Percentiles rank a stretch among this genome's conserved stretches.
phyloP scores from a whole-genome alignment of 2,888 invertebrate species.

The Hylaea fasciaria region DNA sequence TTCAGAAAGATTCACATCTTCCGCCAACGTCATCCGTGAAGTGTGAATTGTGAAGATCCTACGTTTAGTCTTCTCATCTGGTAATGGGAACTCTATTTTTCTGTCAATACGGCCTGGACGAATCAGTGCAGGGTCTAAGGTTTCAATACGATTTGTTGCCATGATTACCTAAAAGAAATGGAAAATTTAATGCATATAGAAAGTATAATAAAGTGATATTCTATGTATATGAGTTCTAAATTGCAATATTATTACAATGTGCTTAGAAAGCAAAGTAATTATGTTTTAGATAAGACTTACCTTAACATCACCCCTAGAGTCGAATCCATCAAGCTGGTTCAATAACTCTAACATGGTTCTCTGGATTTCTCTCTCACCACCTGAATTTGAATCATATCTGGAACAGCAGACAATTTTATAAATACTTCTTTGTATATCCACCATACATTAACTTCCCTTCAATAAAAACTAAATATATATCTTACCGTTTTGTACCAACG shows the following conservation, averaged over 20 bases:
- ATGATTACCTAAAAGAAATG: conserved; percentile 90
- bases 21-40: conserved; percentile 98
- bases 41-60: conserved; percentile 99
- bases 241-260: too few relatives aligned
- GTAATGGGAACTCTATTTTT: conserved; percentile 99
- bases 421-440: conserved; percentile 1
- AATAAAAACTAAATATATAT: conserved; percentile 4
- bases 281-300: conserved; percentile 70
- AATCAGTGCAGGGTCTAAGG: conserved; percentile 98
- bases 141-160: conserved; percentile 99
- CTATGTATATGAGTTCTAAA: not conserved
- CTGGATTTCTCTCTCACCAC: conserved; percentile 99
- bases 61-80: conserved; percentile 99
- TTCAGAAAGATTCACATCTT: conserved; percentile 98
- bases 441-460: not conserved
- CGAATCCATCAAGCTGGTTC: conserved; percentile 99
- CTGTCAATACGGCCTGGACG: conserved; percentile 99
- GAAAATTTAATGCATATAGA: not conserved
- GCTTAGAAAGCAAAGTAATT: too few relatives aligned
- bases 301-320: conserved; percentile 98
- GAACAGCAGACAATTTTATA: conserved; percentile 31
- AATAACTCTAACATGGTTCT: conserved; percentile 99
- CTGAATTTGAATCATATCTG: conserved; percentile 98
- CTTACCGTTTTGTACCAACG: conserved; percentile 96
- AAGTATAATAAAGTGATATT: not conserved